Base-by-base conservation (phyloP, 2,797 vertebrate genomes). In the Pangasius mekongensis region DNA sequence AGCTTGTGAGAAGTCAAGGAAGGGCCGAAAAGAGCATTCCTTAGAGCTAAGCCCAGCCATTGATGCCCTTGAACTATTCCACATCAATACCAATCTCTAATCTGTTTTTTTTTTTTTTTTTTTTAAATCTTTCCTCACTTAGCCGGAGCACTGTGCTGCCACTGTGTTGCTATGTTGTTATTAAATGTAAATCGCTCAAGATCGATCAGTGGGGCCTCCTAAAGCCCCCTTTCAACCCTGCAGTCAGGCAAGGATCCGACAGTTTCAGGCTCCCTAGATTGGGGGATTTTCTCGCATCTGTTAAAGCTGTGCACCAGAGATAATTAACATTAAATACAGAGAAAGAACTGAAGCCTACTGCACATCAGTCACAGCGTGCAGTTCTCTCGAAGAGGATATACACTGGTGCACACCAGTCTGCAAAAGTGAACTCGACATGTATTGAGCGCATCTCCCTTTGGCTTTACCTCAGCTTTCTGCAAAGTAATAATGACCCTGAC, bases 201-300 rank as follows among this genome's bases (percentile, higher is more conserved):
- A 90, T 91, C 86, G 83, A 91, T 90, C 76, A 20, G 73, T 64
- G 80, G 49, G 14, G 30, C 83, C 74, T 91, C 85, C 71, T 39
- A 56, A 86, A 86, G 43, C 86, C 54, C 13, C 49, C 52, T 71
- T n/a, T 33, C 67, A 60, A 36, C 43, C 69, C 6, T 16, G 27
- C 43, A 56, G 82, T 39, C 43, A 84, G 39, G 5, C 54, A 66
- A 60, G 43, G 47, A 54, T 66, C 80, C 33, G 43, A 30, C 43
- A 58, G 74, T 33, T 69, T 86, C 39, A 66, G 88, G 62, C 27
- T 89, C 66, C 27, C 69, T 33, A 84, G 76, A 89, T 77, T 85
- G 90, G 83, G 66, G 84, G 89, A 90, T 89, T 91, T 84, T 85
- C n/a, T 43, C 7, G 54, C 77, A 89, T 86, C 43, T 74, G 86